A percentile compares a stretch with the other conserved stretches of the same genome.
Conservation (phyloP, 2,888 invertebrate species). For the Tricholauxania praeusta region DNA sequence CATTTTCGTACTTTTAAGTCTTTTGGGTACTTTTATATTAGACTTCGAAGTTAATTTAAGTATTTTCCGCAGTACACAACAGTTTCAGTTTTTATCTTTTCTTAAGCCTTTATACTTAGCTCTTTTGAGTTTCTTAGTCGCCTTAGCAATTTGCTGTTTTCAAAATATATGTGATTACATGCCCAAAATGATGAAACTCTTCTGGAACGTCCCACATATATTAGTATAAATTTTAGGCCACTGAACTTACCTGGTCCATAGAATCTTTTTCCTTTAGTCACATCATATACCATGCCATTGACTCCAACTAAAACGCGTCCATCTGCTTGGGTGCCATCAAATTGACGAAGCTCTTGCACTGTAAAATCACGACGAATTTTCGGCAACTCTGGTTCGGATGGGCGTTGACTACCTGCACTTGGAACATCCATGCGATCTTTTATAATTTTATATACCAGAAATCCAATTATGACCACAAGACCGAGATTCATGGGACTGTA, state of each 20-base stretch:
- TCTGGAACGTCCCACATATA: too few species aligned
- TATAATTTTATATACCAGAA: conserved; percentile 82
- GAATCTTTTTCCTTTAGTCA: conserved; percentile 88
- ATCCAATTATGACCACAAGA: conserved; percentile 76
- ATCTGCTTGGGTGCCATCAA: conserved; percentile 87
- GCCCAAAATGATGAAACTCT: too few species aligned
- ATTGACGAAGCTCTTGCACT: conserved; percentile 85
- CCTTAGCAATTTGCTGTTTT: too few species aligned
- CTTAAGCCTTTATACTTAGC: too few species aligned
- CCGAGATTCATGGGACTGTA: conserved; percentile 79
- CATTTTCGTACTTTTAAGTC: too few species aligned
- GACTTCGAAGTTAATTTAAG: too few species aligned
- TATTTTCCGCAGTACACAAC: too few species aligned
- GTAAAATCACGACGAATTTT: conserved; percentile 92
- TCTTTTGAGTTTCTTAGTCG: too few species aligned
- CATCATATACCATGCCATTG: conserved; percentile 96
- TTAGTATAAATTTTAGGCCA: too few species aligned
- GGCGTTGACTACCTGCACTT: conserved; percentile 54
- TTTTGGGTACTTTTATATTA: too few species aligned
- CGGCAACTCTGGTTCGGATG: conserved; percentile 75
- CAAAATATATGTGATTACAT: too few species aligned
- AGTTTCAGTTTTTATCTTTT: too few species aligned
- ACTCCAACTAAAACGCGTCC: conserved; percentile 92
- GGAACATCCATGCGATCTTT: conserved; percentile 70
- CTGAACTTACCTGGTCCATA: conserved; percentile 88